phyloP scores from a whole-genome alignment of 2,797 vertebrate species.

The Sebastes trivittatus region DNA sequence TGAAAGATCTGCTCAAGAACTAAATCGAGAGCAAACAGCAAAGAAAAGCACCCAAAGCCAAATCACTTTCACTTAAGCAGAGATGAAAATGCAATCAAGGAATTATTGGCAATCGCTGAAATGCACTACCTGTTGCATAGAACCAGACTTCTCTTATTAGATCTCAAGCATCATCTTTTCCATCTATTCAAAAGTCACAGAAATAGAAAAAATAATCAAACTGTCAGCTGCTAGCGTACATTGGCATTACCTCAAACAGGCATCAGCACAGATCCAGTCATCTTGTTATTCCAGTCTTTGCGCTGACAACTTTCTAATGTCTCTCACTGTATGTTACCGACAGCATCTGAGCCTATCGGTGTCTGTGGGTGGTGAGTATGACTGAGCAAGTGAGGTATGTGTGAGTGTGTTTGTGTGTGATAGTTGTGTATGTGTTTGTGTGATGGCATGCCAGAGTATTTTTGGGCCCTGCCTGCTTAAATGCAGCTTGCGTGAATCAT shows the following conservation, averaged over 20 bases:
- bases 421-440: slow-evolving; percentile 62
- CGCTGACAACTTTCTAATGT: slow-evolving; percentile 65
- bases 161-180: not conserved
- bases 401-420: slow-evolving; percentile 50
- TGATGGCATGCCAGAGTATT: slow-evolving; percentile 80
- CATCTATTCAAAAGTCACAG: not conserved
- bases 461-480: slow-evolving; percentile 78
- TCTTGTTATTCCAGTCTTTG: slow-evolving; percentile 63
- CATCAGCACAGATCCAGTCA: slow-evolving; percentile 62
- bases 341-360: slow-evolving; percentile 62
- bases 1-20: not conserved
- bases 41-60: not conserved
- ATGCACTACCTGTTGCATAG: slow-evolving; percentile 1
- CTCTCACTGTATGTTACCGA: slow-evolving; percentile 53
- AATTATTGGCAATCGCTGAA: not conserved
- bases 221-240: not conserved
- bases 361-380: slow-evolving; percentile 73
- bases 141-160: not conserved
- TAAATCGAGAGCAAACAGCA: not conserved
- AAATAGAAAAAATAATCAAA: not conserved
- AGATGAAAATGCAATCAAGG: not conserved
- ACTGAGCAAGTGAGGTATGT: slow-evolving; percentile 70
- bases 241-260: slow-evolving; percentile 77
- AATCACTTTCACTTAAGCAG: not conserved
- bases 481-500: slow-evolving; percentile 87